Base-by-base conservation (phyloP, 2,797 vertebrate genomes). In the Enteromius trimaculatus region DNA sequence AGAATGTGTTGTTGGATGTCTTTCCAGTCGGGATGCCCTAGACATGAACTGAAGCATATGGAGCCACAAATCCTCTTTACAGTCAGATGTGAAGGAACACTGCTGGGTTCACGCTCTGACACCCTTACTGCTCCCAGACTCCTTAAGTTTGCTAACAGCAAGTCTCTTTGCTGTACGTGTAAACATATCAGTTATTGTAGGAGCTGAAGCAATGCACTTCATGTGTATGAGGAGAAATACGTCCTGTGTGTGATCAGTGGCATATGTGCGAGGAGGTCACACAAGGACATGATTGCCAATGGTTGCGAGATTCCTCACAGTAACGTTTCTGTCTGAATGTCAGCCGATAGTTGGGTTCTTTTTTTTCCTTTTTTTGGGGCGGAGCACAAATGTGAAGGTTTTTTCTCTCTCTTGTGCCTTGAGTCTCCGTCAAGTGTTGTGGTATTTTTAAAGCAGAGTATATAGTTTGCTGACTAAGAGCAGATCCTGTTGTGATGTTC, bases 31-130 rank as follows among this genome's bases (percentile, higher is more conserved):
- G 23, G 51, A 62, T 58, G 72, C 47, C 60, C 44, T 64, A 75
- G 51, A 60, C 80, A 49, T 79, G 17, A 81, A 53, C 69, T 58
- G 47, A 80, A 82, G 68, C 75, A 71, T 75, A 60, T 66, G 86
- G 89, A 89, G 88, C 86, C 88, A 83, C 88, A 90, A 85, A 89
- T 91, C 91, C 89, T 90, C 88, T 90, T 90, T 83, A 79, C 90
- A 84, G 60, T 74, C 76, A 65, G 34, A 82, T 89, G 89, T 75
- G 85, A 91, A 82, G 84, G 87, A 80, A 83, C 83, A 84, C 49
- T 23, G 21, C 58, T 49, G 29, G 23, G 42, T 55, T 62, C 26
- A 53, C 29, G n/a, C n/a, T 47, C 64, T 4, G 82, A 49, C 58
- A 34, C 11, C 47, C 62, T 9, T 21, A 19, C 86, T 49, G 23